phyloP scores from a whole-genome alignment of 2,113 vertebrate species.

The Vidua chalybeata region DNA sequence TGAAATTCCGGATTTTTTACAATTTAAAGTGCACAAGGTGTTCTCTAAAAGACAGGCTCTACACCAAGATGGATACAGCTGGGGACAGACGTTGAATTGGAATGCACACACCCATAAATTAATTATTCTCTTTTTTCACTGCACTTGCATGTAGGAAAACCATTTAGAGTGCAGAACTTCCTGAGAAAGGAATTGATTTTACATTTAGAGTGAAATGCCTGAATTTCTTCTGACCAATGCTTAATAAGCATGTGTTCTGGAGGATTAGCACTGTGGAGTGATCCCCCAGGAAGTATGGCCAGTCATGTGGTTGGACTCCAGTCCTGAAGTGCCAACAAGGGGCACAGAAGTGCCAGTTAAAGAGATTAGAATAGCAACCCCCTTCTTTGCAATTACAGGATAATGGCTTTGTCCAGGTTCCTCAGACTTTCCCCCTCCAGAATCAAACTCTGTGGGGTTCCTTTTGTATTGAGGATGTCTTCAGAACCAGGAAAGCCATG shows the following conservation, averaged over 20 bases:
- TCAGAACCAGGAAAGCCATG: background rate
- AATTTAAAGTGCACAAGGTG: background rate
- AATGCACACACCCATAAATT: background rate
- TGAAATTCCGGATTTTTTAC: background rate
- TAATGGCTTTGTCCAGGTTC: background rate
- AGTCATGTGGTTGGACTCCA: background rate
- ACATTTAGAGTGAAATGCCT: background rate
- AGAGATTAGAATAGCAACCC: background rate
- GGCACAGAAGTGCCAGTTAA: background rate
- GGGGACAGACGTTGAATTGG: background rate
- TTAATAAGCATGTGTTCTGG: background rate
- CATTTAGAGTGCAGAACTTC: background rate
- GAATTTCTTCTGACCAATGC: background rate
- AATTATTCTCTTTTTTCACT: background rate
- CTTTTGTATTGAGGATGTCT: background rate
- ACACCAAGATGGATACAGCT: background rate
- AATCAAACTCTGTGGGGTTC: rapidly evolving
- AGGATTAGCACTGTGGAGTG: slow-evolving; percentile 9
- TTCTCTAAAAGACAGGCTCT: background rate
- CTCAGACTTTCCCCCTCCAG: background rate
- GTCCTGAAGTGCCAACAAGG: background rate
- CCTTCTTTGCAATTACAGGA: background rate
- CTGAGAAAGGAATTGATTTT: background rate
- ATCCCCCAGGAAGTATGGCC: background rate
- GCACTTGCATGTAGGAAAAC: background rate